Evolutionary conservation across 2,797 vertebrate genomes (phyloP), one percentile per base, ranked within the genome.

Genomic region (Sebastes variabilis): DNA sequence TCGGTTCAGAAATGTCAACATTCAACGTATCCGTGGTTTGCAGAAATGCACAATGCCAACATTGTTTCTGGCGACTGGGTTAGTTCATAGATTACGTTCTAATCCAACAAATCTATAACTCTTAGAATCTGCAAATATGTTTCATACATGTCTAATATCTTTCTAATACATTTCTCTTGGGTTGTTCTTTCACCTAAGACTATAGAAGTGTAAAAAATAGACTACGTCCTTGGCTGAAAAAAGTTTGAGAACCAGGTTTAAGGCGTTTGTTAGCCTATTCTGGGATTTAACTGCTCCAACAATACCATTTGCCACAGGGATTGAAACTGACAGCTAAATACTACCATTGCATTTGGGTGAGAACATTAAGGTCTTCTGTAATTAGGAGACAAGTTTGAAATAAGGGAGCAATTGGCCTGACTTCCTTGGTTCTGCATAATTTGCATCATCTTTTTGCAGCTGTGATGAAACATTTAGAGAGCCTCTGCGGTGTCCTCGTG

Each of bases 391-490:
- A 16, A 7, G 20, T 59, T 62, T 72, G 16, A 78, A 83, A 77
- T n/a, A 32, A 82, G 66, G 64, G 32, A 68, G 75, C 12, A 66
- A 69, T 82, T 79, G 75, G 67, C 62, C 18, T 27, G 32, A 68
- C 66, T 79, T 86, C 74, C 54, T 52, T 20, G 24, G 46, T 72
- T 86, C 61, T 82, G 83, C 74, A 67, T 85, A 62, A 89, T 92
- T 91, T 90, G 78, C 84, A 82, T 89, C 83, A 72, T 88, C 66
- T n/a, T 74, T 85, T 82, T 73, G 55, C 68, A 80, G 65, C 55
- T 84, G 59, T 83, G 84, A 90, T 88, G 77, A 91, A 91, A 89
- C 86, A 91, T 89, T 90, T 61, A 89, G 75, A 72, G 27, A 14
- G 65, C 38, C 71, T 29, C 56, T 20, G 58, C 66, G 73, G 81